These are phyloP conservation scores for Drosophila willistoni DNA, from an alignment of 1,140 invertebrate genomes.

Conservation along the genomic window DNA sequence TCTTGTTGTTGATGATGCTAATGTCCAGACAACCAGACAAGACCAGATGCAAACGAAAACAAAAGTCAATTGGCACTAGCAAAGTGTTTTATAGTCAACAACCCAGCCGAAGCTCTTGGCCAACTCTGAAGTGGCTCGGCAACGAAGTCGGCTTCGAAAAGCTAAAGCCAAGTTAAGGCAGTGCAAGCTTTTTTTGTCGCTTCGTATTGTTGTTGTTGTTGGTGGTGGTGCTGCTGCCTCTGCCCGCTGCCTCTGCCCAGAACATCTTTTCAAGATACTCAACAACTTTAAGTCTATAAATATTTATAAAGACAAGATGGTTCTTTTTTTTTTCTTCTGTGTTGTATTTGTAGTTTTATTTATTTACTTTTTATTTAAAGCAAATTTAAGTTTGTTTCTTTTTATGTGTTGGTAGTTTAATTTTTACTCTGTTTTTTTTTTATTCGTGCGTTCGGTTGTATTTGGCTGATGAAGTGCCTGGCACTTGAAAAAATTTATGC, in stretches of 20 bases:
- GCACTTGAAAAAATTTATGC: conserved; percentile 75
- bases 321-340: conserved; percentile 28
- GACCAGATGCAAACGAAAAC: conserved; percentile 81
- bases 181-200: conserved; percentile 9
- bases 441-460: conserved; percentile 39
- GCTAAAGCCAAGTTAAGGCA: conserved; percentile 6
- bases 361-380: conserved; percentile 75
- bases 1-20: conserved; percentile 51
- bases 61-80: conserved; percentile 75
- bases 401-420: conserved; percentile 53
- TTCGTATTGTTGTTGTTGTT: not conserved
- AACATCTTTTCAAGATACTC: conserved; percentile 64
- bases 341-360: conserved; percentile 49
- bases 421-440: conserved; percentile 62
- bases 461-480: conserved; percentile 54
- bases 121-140: conserved; percentile 49
- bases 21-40: conserved; percentile 79
- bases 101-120: conserved; percentile 25
- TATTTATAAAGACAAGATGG: conserved; percentile 57
- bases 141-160: conserved; percentile 18
- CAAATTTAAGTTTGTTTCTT: conserved; percentile 43
- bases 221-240: not conserved
- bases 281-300: conserved; percentile 69
- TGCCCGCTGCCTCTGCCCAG: conserved; percentile 31
- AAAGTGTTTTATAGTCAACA: conserved; percentile 73